Evolutionary conservation across 2,888 invertebrate species (phyloP).

Genomic region (Oscheius sp.): DNA sequence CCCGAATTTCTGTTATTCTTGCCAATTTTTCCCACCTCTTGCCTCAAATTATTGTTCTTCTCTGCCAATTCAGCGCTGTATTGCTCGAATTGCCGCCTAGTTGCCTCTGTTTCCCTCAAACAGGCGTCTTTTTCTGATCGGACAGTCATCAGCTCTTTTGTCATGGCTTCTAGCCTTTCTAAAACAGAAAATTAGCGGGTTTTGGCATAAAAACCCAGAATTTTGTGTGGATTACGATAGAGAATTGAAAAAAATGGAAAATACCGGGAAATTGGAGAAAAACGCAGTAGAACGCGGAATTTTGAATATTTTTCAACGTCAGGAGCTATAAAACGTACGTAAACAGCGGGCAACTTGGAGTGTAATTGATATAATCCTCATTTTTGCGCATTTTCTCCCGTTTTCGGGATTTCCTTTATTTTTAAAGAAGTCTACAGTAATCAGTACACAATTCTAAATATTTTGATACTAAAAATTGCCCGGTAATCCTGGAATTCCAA

Average conservation of each 20-base stretch:
- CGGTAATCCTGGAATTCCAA: neutral
- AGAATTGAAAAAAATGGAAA: neutral
- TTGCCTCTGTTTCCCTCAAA: conserved; percentile 38
- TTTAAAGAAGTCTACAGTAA: too few relatives aligned
- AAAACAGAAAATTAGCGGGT: conserved; percentile 9
- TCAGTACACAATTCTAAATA: too few relatives aligned
- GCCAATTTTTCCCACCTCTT: neutral
- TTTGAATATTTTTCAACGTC: too few relatives aligned
- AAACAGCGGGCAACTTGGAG: too few relatives aligned
- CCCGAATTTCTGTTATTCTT: neutral
- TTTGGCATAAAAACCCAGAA: too few relatives aligned
- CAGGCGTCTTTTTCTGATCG: conserved; percentile 41
- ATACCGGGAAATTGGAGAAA: too few relatives aligned
- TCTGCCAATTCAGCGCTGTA: conserved; percentile 26
- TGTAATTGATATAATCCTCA: too few relatives aligned
- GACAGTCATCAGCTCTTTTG: neutral
- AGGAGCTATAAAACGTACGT: too few relatives aligned
- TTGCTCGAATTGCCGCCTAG: conserved; percentile 25
- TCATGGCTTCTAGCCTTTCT: conserved; percentile 23
- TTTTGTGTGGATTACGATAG: neutral
- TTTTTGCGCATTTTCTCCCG: too few relatives aligned
- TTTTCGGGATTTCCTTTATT: too few relatives aligned
- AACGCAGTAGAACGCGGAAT: too few relatives aligned
- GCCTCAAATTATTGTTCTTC: conserved; percentile 6
- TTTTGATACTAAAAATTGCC: too few relatives aligned